Evolutionary conservation across 2,113 vertebrate genomes (phyloP), one percentile per base, ranked within the genome.

Genomic region (Narcine bancroftii): DNA sequence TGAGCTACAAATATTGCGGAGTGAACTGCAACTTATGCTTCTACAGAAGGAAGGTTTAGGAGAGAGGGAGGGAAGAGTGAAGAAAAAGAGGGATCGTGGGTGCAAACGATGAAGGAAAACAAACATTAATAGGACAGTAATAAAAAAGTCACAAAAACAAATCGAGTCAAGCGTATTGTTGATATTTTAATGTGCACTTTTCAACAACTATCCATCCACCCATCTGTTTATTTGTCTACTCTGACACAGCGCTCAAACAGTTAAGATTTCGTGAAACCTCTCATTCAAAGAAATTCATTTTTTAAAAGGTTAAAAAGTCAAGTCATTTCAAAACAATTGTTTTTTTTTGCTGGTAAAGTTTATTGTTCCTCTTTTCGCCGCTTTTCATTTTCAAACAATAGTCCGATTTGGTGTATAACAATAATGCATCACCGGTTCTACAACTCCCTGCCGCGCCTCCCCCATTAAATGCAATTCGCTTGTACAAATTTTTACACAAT

Each of bases 261-360:
- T n/a, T 83, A 26, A 66, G 15, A 0, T 26, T 89, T 71, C 47
- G 89, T 39, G 36, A 66, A 91, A 69, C 17, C 36, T 6, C 33
- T 26, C 36, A 69, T 71, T 29, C 65, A 69, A 66, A 47, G 24
- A 69, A 91, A 91, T 33, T 89, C 65, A 6, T n/a, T n/a, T 4
- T 47, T 91, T 66, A 21, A 13, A 33, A 33, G 1, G 66, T 29
- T 6, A 91, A 92, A 94, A 94, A 92, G 93, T 73, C 93, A 92
- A 93, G 92, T 89, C 91, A 95, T 94, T 95, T 95, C 95, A n/a
- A n/a, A n/a, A 96, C 93, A 93, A 96, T 93, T 47, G 11, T 47
- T 96, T 96, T 94, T 97, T 93, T n/a, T n/a, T 93, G 95, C 97
- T 96, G 96, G 96, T 97, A 97, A 98, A 97, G 97, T 97, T 98